Evolutionary conservation across 2,797 vertebrate species (phyloP).

Genomic region (Selene dorsalis): DNA sequence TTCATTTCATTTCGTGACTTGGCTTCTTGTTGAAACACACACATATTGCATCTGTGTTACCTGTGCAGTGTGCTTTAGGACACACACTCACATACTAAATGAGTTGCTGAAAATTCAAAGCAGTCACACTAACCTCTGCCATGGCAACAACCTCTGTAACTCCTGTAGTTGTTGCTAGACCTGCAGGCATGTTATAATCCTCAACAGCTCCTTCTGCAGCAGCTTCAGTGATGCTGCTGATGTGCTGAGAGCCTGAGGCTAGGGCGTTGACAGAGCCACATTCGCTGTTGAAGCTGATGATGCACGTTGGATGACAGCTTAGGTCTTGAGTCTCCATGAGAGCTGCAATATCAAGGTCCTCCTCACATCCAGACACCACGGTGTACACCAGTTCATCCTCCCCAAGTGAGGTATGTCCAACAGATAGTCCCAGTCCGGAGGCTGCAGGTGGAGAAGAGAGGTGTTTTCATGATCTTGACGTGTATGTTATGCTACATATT

Average conservation of each 20-base stretch:
- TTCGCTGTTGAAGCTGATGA: slow-evolving; percentile 94
- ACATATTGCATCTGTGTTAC: neutral
- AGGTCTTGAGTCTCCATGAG: slow-evolving; percentile 83
- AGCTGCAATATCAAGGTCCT: slow-evolving; percentile 88
- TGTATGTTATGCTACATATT: neutral
- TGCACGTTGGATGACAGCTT: slow-evolving; percentile 88
- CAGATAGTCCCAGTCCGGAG: slow-evolving; percentile 79
- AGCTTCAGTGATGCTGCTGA: slow-evolving; percentile 88
- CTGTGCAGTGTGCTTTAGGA: neutral
- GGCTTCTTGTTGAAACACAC: neutral
- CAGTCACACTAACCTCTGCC: slow-evolving; percentile 86
- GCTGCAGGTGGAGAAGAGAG: slow-evolving; percentile 74
- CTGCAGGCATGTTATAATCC: slow-evolving; percentile 72
- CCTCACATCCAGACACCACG: slow-evolving; percentile 75
- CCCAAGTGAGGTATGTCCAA: slow-evolving; percentile 57
- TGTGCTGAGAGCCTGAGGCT: slow-evolving; percentile 87
- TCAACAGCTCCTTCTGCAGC: slow-evolving; percentile 86
- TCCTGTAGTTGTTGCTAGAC: slow-evolving; percentile 78
- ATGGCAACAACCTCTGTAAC: slow-evolving; percentile 84
- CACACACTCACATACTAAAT: neutral
- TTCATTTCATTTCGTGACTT: neutral
- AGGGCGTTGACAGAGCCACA: slow-evolving; percentile 89
- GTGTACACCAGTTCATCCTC: slow-evolving; percentile 91
- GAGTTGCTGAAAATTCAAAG: slow-evolving; percentile 13
- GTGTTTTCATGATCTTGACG: neutral